Conservation (phyloP, 2,113 vertebrate species). For the Sinocyclocheilus anophthalmus region DNA sequence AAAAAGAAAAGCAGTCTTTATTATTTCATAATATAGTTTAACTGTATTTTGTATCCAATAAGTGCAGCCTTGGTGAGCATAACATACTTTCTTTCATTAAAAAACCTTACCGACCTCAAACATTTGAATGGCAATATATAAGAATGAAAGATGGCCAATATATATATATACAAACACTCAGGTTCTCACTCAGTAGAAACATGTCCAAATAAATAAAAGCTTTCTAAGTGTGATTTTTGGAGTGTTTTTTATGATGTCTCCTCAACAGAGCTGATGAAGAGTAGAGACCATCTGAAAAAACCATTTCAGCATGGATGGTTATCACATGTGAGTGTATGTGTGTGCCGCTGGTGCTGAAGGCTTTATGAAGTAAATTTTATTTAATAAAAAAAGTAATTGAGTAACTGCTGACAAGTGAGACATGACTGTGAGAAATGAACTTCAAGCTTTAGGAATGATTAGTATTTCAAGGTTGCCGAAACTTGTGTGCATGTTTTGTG, state of each 20-base stretch:
- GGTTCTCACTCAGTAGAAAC: conserved; percentile 9
- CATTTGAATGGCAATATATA: background rate
- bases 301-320: conserved; percentile 10
- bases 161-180: conserved; percentile 8
- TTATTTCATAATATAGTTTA: background rate
- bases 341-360: conserved; percentile 1
- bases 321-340: background rate
- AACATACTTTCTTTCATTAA: background rate
- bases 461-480: no score
- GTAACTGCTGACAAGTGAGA: background rate
- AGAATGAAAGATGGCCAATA: background rate
- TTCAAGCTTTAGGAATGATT: conserved; percentile 7
- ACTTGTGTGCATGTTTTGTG: background rate
- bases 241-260: background rate
- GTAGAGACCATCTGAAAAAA: conserved; percentile 31
- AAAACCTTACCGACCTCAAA: background rate
- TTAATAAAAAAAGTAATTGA: conserved; percentile 4
- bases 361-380: conserved; percentile 20
- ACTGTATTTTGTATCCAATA: background rate
- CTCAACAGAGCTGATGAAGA: conserved; percentile 33
- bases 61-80: background rate
- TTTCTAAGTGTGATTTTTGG: background rate
- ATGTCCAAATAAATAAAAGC: conserved; percentile 17
- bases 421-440: conserved; percentile 4
- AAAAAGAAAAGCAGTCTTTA: background rate